Percentiles rank a stretch among this genome's conserved stretches.
These are phyloP conservation scores for Drosophila mimetica DNA, from an alignment of 2,888 invertebrate genomes.

Conservation along the genomic window DNA sequence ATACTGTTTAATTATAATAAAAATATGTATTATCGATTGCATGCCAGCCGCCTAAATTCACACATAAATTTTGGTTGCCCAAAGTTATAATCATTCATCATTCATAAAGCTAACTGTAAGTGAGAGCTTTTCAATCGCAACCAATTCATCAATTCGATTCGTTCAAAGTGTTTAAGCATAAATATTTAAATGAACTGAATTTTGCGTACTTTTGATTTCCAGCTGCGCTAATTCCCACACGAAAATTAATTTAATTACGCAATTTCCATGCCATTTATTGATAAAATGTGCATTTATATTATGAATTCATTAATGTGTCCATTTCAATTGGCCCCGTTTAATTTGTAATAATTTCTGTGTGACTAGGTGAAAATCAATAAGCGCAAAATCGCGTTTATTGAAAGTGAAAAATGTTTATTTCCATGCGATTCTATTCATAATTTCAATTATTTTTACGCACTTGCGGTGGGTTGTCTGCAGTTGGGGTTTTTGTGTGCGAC, in stretches of 20 bases:
- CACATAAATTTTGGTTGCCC: not conserved
- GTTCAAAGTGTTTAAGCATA: slow-evolving; percentile 11
- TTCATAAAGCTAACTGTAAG: not conserved
- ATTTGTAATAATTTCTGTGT: slow-evolving; percentile 26
- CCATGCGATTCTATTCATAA: slow-evolving; percentile 22
- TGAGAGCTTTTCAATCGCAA: not conserved
- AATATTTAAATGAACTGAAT: not conserved
- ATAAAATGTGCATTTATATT: slow-evolving; percentile 16
- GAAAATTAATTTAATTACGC: slow-evolving; percentile 28
- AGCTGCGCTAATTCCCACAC: slow-evolving; percentile 21
- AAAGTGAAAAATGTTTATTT: slow-evolving; percentile 26
- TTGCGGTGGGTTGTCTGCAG: slow-evolving; percentile 44
- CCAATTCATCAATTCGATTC: slow-evolving; percentile 1
- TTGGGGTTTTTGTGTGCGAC: slow-evolving; percentile 27
- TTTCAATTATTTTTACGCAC: slow-evolving; percentile 44
- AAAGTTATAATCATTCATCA: not conserved
- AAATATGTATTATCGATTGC: not conserved
- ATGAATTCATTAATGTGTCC: slow-evolving; percentile 16
- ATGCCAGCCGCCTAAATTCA: no score
- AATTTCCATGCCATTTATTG: slow-evolving; percentile 17
- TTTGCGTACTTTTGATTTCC: not conserved
- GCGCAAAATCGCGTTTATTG: slow-evolving; percentile 14
- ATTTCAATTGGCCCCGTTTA: slow-evolving; percentile 20
- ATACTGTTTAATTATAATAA: not conserved
- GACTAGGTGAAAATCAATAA: slow-evolving; percentile 16